phyloP scores from a whole-genome alignment of 37 sponge, comb jelly and placozoan genomes.

The Halichondria panicea region DNA sequence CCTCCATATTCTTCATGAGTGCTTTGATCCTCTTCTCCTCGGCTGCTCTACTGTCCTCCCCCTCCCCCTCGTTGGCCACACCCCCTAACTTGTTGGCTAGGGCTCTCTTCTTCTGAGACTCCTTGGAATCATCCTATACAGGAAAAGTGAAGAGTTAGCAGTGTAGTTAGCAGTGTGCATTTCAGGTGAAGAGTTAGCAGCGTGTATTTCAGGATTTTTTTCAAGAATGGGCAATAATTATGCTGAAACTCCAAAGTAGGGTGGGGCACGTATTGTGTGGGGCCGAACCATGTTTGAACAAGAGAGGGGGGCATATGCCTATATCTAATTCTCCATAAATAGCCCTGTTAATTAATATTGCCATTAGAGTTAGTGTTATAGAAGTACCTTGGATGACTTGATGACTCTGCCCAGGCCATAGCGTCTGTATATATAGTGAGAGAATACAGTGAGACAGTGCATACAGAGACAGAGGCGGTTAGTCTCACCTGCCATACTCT shows the following conservation, averaged over 20 bases:
- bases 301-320: not conserved
- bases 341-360: not conserved
- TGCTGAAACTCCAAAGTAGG: not conserved
- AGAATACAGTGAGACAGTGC: not conserved
- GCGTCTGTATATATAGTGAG: conserved; percentile 7
- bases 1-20: conserved; percentile 80
- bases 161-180: not conserved
- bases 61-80: conserved; percentile 34
- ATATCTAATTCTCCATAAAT: not conserved
- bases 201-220: not conserved
- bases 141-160: not conserved
- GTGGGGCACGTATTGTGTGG: not conserved
- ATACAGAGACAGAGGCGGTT: not conserved
- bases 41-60: conserved; percentile 40
- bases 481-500: conserved; percentile 82
- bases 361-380: no score
- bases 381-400: conserved; percentile 49
- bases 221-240: not conserved
- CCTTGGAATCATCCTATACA: conserved; percentile 46
- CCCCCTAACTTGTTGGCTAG: conserved; percentile 65
- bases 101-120: conserved; percentile 52
- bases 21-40: conserved; percentile 79
- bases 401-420: conserved; percentile 48
- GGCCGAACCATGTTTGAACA: not conserved
- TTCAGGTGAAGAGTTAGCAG: not conserved